Base-by-base conservation (phyloP, 2,888 invertebrate genomes). In the Dromius quadrimaculatus region DNA sequence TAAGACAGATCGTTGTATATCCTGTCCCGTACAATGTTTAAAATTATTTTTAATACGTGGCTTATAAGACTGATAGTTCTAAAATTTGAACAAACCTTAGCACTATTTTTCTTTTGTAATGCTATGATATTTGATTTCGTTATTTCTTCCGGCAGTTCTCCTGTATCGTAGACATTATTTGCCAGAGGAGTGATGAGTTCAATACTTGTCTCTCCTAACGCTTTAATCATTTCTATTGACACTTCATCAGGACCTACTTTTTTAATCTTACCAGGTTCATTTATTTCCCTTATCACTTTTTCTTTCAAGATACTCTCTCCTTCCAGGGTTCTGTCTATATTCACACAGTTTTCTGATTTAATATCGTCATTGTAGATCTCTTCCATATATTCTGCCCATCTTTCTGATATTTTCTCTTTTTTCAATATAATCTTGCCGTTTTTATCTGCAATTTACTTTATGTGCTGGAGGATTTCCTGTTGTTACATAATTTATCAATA, bases 1-100 rank as follows among this genome's bases (percentile, higher is more conserved):
- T 32, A 75, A 73, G 64, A 73, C 47, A 38, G 45, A 38, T 71
- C 74, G 72, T 8, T 43, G 28, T 70, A 41, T 71, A 28, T 28
- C 28, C 71, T 47, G n/a, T 65, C 19, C 20, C 73, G 72, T 8
- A 75, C 72, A 13, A 75, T 70, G 13, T 63, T 68, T 11, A 75
- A 50, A 15, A 75, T 70, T 11, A 74, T 47, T 54, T 74, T 76
- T 22, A 75, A 62, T 9, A 72, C 54, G 23, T 75, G 73, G 54
- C 71, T 72, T 72, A 75, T 75, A 8, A 75, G 71, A 36, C 62
- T 66, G 32, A 75, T 75, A 28, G n/a, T n/a, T n/a, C n/a, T n/a
- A n/a, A n/a, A n/a, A n/a, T n/a, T n/a, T n/a, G n/a, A n/a, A n/a
- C n/a, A 73, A 71, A 71, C 36, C 41, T 59, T 71, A 59, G 72